phyloP scores from a whole-genome alignment of 2,113 vertebrate species.

The Pimephales promelas region DNA sequence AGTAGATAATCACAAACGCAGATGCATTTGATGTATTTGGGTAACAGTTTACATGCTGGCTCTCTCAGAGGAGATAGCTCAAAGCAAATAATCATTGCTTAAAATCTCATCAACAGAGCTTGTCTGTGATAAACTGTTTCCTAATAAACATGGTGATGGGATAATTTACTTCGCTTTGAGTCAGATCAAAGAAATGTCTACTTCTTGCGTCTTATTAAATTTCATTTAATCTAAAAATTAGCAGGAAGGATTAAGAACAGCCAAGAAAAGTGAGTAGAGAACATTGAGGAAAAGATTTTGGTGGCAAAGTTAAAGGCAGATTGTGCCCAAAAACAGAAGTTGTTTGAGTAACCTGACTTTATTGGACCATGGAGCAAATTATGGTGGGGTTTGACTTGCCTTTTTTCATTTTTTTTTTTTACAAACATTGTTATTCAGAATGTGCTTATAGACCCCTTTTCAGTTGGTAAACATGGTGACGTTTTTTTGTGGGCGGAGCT shows the following conservation, averaged over 20 bases:
- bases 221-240: background rate
- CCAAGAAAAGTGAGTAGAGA: background rate
- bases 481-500: no score
- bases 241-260: conserved; percentile 2
- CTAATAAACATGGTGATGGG: conserved; percentile 11
- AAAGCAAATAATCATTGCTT: conserved; percentile 33
- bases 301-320: background rate
- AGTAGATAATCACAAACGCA: background rate
- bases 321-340: background rate
- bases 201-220: conserved; percentile 17
- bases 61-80: conserved; percentile 18
- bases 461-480: no score
- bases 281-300: background rate
- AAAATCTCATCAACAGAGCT: conserved; percentile 14
- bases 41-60: background rate
- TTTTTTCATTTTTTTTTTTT: no score
- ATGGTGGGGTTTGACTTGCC: no score
- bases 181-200: conserved; percentile 2
- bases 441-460: no score
- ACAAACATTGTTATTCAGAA: background rate
- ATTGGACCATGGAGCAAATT: no score
- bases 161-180: conserved; percentile 33
- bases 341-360: background rate
- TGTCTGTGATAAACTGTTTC: conserved; percentile 29
- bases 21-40: background rate